Base-by-base conservation (phyloP, 2,888 invertebrate species). In the Tuberolachnus salignus region DNA sequence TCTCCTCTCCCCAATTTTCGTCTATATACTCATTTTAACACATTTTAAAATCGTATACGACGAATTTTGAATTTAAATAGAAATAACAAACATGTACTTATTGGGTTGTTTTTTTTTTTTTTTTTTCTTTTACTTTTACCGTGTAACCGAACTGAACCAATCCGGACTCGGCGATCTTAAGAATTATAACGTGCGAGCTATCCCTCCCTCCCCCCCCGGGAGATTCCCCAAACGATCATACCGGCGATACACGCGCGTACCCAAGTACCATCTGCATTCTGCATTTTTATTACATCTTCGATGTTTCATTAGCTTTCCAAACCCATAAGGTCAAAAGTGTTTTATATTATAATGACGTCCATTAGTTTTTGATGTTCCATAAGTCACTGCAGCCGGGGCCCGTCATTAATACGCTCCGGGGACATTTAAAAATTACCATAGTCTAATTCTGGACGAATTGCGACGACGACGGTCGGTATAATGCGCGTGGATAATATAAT, bases 341-440 rank as follows among this genome's bases (percentile, higher is more conserved):
- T 34, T 34, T 69, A 51, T 73, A 53, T 34, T 69, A 51, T 73
- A 73, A 61, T 34, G 72, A 51, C 34, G 49, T 34, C 61, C 63
- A 74, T 74, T 74, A 74, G 23, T 55, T 64, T 66, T 19, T 23
- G 64, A 74, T 66, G 64, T 74, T 64, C 23, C 55, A 53, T 64
- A 74, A 74, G 64, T 66, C 74, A 66, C 64, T 66, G 4, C n/a
- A 14, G 26, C 21, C n/a, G n/a, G n/a, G n/a, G 34, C 34, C 3
- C 34, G 34, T 66, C 74, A 66, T 74, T 74, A 74, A 64, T 51
- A 74, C 26, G 10, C 64, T 74, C 74, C 44, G 51, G 74, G 74
- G 64, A 64, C 63, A 23, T 74, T 74, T 74, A 51, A 74, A 74
- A 74, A 74, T 74, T 74, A 74, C 64, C 74, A 74, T 74, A 74